Evolutionary conservation across 2,113 vertebrate species (phyloP).

Genomic region (Carollia perspicillata): DNA sequence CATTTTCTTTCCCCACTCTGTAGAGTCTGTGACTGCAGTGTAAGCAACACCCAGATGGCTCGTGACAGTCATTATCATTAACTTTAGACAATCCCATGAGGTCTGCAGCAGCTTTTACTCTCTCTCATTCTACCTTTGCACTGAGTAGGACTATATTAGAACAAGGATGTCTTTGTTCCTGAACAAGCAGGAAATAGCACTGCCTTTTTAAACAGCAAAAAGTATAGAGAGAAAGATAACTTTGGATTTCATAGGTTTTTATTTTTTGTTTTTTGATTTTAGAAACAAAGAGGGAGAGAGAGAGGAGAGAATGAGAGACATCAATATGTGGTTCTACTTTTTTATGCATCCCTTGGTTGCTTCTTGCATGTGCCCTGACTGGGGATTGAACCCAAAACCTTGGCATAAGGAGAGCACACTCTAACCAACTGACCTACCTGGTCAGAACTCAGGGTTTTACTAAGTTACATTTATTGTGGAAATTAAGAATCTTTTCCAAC

Average conservation of each 20-base stretch:
- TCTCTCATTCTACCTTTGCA: not conserved
- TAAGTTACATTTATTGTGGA: conserved; percentile 11
- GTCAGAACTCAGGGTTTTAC: not conserved
- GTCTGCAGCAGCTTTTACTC: not conserved
- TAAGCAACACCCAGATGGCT: not conserved
- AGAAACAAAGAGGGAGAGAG: too few relatives aligned
- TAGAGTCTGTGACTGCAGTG: not conserved
- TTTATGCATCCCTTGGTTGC: too few relatives aligned
- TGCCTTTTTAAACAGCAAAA: not conserved
- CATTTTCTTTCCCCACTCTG: not conserved
- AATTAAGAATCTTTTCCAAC: conserved; percentile 12
- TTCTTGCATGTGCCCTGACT: too few relatives aligned
- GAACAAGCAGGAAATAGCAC: not conserved
- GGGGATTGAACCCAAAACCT: too few relatives aligned
- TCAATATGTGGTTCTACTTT: too few relatives aligned
- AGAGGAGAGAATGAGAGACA: too few relatives aligned
- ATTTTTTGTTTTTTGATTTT: too few relatives aligned
- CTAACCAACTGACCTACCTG: too few relatives aligned
- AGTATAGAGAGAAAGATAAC: not conserved
- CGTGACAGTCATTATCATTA: conserved; percentile 24
- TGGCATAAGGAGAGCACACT: too few relatives aligned
- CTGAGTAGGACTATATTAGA: not conserved
- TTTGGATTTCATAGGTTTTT: not conserved
- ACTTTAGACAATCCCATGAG: not conserved
- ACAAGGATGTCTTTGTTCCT: not conserved